Percentiles rank a stretch among this genome's conserved stretches.
phyloP scores from a whole-genome alignment of 2,797 vertebrate genomes.

The Catamblyrhynchus diadema region DNA sequence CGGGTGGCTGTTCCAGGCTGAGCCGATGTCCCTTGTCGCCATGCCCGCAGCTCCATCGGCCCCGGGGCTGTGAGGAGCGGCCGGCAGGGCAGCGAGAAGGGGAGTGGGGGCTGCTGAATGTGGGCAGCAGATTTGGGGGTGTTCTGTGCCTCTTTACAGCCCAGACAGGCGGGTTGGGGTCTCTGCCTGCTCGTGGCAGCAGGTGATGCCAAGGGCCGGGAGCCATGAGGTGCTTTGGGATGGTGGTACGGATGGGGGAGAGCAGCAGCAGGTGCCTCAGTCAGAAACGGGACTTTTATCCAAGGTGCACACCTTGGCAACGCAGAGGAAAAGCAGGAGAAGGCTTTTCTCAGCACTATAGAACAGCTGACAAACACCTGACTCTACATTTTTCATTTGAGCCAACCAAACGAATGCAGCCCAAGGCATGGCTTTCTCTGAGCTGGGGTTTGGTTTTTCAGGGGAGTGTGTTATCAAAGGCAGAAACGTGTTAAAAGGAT shows the following conservation, averaged over 20 bases:
- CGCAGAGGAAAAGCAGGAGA: neutral
- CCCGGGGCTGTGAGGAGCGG: neutral
- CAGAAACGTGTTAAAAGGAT: neutral
- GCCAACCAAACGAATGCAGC: neutral
- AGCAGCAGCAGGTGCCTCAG: fast-evolving
- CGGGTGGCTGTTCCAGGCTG: neutral
- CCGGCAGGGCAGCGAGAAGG: neutral
- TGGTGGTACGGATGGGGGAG: neutral
- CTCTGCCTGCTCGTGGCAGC: neutral
- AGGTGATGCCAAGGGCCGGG: neutral
- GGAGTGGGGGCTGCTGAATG: fast-evolving
- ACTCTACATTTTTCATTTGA: neutral
- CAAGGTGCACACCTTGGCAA: neutral
- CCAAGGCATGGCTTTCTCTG: neutral
- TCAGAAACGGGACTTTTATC: neutral
- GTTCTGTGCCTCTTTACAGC: neutral
- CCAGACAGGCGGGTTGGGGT: fast-evolving
- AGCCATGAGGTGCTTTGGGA: fast-evolving
- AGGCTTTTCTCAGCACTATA: neutral
- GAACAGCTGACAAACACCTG: neutral
- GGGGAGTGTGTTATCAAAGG: neutral
- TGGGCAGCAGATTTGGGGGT: neutral
- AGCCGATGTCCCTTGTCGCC: neutral
- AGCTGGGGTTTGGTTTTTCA: neutral
- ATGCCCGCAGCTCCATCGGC: fast-evolving